These are phyloP conservation scores for Arbacia lixula DNA, from an alignment of 53 echinoderm and acorn worm genomes.

Conservation along the genomic window DNA sequence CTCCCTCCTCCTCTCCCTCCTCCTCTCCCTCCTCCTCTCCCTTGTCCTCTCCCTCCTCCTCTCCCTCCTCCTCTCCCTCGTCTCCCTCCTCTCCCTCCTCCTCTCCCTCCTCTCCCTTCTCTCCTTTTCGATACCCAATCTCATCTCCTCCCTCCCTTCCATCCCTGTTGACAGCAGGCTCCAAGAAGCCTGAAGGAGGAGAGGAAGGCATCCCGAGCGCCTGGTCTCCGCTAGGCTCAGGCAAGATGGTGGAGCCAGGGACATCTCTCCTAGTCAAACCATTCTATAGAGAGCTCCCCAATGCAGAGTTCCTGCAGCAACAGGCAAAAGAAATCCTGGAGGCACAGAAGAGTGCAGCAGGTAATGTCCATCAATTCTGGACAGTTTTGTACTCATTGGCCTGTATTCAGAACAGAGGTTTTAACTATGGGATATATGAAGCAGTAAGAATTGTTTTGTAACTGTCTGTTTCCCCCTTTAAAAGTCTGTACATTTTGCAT, in stretches of 20 bases:
- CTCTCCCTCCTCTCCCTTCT: neutral
- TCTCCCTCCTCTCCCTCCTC: neutral
- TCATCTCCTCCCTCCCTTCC: neutral
- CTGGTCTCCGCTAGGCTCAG: too few relatives aligned
- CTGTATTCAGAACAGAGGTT: too few relatives aligned
- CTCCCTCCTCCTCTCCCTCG: neutral
- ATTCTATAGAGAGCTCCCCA: slow-evolving; percentile 70
- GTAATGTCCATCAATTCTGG: too few relatives aligned
- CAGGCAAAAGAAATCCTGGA: slow-evolving; percentile 91
- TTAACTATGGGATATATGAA: too few relatives aligned
- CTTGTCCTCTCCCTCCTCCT: neutral
- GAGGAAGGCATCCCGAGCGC: neutral
- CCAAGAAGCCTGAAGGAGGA: neutral
- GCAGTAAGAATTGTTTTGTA: too few relatives aligned
- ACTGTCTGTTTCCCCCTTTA: too few relatives aligned
- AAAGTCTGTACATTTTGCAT: too few relatives aligned
- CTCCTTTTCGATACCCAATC: neutral
- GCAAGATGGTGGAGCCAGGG: neutral
- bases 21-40: neutral
- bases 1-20: neutral
- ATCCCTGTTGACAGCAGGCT: neutral
- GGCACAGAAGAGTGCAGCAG: slow-evolving; percentile 76
- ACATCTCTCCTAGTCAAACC: slow-evolving; percentile 45
- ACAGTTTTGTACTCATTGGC: too few relatives aligned
- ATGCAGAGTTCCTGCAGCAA: slow-evolving; percentile 80